Base-by-base conservation (phyloP, 2,888 invertebrate genomes). In the Cordilura impudica region DNA sequence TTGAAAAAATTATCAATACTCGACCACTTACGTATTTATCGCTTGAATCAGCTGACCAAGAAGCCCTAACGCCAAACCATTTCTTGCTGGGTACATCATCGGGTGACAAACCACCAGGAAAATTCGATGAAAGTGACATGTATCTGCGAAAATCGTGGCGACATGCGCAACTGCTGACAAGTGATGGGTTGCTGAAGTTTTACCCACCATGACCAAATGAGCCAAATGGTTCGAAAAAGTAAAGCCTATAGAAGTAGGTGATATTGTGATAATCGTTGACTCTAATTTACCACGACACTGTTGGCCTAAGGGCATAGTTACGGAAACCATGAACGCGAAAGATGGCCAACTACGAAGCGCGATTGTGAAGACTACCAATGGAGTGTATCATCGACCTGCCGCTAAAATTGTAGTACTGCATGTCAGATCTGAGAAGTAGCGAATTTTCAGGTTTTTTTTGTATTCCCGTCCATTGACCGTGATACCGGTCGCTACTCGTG, bases 51-150 rank as follows among this genome's bases (percentile, higher is more conserved):
- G 60, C 75, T 2, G 83, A 85, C 10, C 75, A 82, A n/a, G 85
- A 86, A 58, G 83, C 84, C 0, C 65, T 86, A 6, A 87, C 87
- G 0, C 86, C 85, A 1, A 87, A 87, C 31, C 85, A 86, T 78
- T 84, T 86, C 51, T 65, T 87, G 49, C 70, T 85, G 10, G 83
- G 83, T 0, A 23, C n/a, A n/a, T n/a, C n/a, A n/a, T n/a, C n/a
- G n/a, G n/a, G n/a, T n/a, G n/a, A n/a, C n/a, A n/a, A n/a, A n/a
- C 65, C 73, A 4, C 80, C 78, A 26, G 85, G 83, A 10, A 69
- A 72, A 6, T 84, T 81, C 12, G 72, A 78, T 4, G 31, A 54
- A 8, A n/a, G 29, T 0, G 82, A 83, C 35, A 18, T 67, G 16
- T 74, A 51, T 23, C 39, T 83, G 2, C 58, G 71, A 4, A 90